Percentiles rank a stretch among this genome's conserved stretches.
Conservation (phyloP, 2,888 invertebrate genomes). For the Patella pellucida region DNA sequence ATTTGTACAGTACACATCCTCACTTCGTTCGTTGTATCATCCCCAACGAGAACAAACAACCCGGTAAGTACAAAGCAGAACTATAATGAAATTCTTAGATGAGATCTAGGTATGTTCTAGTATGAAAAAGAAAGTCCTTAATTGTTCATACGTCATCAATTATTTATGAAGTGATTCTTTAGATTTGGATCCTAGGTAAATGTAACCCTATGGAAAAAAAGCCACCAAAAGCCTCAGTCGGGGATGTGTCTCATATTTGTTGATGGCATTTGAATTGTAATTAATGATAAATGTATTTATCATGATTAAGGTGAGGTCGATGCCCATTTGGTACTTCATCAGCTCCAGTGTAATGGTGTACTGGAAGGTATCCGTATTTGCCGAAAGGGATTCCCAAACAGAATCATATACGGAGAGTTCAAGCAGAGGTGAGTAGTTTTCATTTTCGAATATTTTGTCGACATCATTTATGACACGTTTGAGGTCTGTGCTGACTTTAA, state of each 20-base stretch:
- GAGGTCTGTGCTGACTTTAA: background rate
- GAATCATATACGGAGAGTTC: slow-evolving; percentile 99
- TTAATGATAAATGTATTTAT: background rate
- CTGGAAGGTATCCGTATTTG: slow-evolving; percentile 99
- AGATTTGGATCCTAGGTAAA: no score
- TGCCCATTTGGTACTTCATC: slow-evolving; percentile 98
- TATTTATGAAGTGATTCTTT: no score
- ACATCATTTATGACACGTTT: background rate
- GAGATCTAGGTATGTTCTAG: background rate
- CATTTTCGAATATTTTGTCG: background rate
- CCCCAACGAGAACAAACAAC: slow-evolving; percentile 82
- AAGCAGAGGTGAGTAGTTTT: slow-evolving; percentile 94
- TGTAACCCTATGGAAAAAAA: no score
- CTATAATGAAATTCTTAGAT: slow-evolving; percentile 50
- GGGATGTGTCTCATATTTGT: no score
- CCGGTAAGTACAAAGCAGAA: slow-evolving; percentile 80
- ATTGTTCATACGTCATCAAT: no score
- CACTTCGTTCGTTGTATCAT: slow-evolving; percentile 93
- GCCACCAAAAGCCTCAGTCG: no score
- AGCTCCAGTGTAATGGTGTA: slow-evolving; percentile 99
- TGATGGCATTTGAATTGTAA: no score
- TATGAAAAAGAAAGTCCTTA: no score
- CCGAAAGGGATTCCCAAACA: slow-evolving; percentile 98
- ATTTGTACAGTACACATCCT: slow-evolving; percentile 34
- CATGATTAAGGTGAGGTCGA: slow-evolving; percentile 86